These are phyloP conservation scores for Gracilinanus agilis DNA, from an alignment of 2,113 vertebrate genomes.

Conservation along the genomic window DNA sequence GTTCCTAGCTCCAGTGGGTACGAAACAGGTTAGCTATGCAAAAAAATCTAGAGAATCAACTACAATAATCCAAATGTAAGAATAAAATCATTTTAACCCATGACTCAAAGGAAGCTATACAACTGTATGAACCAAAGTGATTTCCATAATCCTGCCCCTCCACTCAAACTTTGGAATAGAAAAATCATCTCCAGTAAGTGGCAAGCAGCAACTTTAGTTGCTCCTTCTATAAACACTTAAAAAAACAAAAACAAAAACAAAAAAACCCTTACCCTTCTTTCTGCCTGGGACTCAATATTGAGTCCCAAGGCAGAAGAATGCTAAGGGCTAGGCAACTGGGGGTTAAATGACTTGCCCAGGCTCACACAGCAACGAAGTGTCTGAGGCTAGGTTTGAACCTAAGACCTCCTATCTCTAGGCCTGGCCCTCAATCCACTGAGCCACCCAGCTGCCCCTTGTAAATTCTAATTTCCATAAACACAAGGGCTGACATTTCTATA, in stretches of 20 bases:
- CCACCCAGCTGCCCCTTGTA: too few species aligned
- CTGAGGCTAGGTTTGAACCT: too few species aligned
- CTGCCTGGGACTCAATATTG: too few species aligned
- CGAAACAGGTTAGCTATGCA: background rate
- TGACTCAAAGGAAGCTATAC: background rate
- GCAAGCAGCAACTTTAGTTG: background rate
- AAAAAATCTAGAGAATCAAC: background rate
- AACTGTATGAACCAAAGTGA: background rate
- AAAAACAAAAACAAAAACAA: too few species aligned
- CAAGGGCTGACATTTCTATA: background rate
- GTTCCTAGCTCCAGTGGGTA: background rate
- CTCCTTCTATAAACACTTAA: background rate
- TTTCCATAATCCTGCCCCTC: background rate
- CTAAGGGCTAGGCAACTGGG: too few species aligned
- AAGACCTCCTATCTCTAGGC: too few species aligned
- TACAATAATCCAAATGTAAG: background rate
- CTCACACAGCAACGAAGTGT: too few species aligned
- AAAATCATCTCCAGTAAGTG: background rate
- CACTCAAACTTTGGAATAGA: background rate
- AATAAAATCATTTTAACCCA: background rate
- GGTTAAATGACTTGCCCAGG: too few species aligned
- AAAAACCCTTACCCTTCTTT: too few species aligned
- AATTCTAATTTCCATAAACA: background rate
- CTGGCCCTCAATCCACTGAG: too few species aligned
- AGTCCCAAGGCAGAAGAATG: too few species aligned